Base-by-base conservation (phyloP, 2,113 vertebrate species). In the Pluvianellus socialis region DNA sequence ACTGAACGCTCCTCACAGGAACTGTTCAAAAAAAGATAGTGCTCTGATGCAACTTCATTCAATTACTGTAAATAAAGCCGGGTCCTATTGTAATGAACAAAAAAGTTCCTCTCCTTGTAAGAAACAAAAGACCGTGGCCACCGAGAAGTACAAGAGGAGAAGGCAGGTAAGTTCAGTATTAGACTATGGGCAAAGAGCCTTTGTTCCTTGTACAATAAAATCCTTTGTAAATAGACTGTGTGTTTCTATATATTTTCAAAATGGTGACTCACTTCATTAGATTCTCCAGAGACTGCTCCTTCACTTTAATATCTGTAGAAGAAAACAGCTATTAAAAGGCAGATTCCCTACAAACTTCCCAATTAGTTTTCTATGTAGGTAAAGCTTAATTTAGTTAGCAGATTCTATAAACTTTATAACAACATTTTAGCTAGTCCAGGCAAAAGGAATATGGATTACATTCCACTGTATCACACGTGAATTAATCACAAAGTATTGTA, bases 271-370 rank as follows among this genome's bases (percentile, higher is more conserved):
- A 99, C 99, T 98, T 99, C 98, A 99, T 99, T 79, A 99, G 98
- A 96, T 99, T 99, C 98, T 99, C 99, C 91, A 99, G 62, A 90
- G 99, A 99, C 95, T 99, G 99, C 96, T 99, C 99, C 97, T 99
- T 99, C 65, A 99, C 98, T 98, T 99, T 99, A 93, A 99, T 99
- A 94, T 99, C 99, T 99, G 98, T 8, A 93, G 79, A 70, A 91
- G 72, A 96, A 97, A 79, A 88, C 56, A 94, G 28, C 20, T 27
- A 71, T 91, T 83, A 89, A 53, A 86, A 68, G 7, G 4, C 63
- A 88, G 49, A 18, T 79, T 79, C 52, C 33, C 61, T 58, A 42
- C 45, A 93, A 90, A 68, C 76, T 72, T 70, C 44, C 61, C 27
- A 52, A 9, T 65, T 63, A 22, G 17, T 84, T 79, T 79, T 87